A percentile compares a stretch with the other conserved stretches of the same genome.
These are phyloP conservation scores for Stegodyphus dumicola DNA, from an alignment of 1,140 invertebrate species.

Conservation along the genomic window DNA sequence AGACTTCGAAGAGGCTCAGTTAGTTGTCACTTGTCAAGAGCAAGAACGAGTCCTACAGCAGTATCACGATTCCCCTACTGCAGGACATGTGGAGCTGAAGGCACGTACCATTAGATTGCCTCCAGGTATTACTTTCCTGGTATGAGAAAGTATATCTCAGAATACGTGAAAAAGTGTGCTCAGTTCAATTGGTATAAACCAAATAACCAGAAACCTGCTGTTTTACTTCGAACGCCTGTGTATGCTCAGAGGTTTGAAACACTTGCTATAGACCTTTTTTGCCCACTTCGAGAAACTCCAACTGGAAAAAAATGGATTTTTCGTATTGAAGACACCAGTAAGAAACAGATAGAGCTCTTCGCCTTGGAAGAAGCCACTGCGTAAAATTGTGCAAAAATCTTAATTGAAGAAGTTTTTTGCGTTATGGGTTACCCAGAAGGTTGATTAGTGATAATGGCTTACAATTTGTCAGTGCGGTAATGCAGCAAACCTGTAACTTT, in stretches of 20 bases:
- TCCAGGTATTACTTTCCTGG: too few species aligned
- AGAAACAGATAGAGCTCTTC: conserved; percentile 14
- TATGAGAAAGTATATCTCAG: too few species aligned
- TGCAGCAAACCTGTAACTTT: too few species aligned
- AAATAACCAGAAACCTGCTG: conserved; percentile 1
- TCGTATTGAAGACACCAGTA: conserved; percentile 1
- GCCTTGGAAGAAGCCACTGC: too few species aligned
- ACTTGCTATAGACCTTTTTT: conserved; percentile 25
- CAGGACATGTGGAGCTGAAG: background rate
- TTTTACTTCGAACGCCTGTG: background rate
- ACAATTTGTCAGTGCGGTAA: too few species aligned
- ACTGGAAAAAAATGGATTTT: conserved; percentile 13
- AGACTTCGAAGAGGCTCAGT: background rate
- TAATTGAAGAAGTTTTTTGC: too few species aligned
- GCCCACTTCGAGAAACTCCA: conserved; percentile 17
- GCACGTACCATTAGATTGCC: conserved; percentile 8
- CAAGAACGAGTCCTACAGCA: background rate
- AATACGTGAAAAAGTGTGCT: conserved; percentile 13
- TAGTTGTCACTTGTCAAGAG: background rate
- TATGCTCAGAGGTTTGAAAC: conserved; percentile 1
- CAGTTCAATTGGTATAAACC: conserved; percentile 6
- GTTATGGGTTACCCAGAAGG: too few species aligned
- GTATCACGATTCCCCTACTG: conserved; percentile 32
- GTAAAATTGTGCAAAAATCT: too few species aligned
- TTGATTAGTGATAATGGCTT: too few species aligned